These are phyloP conservation scores for Anoplolepis gracilipes DNA, from an alignment of 1,140 invertebrate species.

Conservation along the genomic window DNA sequence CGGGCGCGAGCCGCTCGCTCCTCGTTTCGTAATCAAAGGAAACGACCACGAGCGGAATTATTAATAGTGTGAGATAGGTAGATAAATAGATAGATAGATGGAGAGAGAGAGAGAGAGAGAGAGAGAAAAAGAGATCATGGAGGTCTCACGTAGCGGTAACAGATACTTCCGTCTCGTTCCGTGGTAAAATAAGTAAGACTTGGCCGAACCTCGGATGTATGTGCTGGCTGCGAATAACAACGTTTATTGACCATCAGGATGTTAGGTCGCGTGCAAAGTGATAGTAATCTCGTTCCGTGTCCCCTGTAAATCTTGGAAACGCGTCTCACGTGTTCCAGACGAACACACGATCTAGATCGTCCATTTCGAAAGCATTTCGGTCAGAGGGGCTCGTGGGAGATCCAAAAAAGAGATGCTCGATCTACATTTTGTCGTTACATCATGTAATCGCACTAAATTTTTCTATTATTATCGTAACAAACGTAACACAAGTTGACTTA, in stretches of 20 bases:
- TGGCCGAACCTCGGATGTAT: not conserved
- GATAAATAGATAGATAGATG: not conserved
- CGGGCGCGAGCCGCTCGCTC: constrained; percentile 1
- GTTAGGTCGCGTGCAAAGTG: not conserved
- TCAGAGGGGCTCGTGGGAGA: constrained; percentile 8
- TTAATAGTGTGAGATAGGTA: constrained; percentile 52
- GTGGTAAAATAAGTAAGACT: constrained; percentile 35
- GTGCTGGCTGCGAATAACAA: not conserved
- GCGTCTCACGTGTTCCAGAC: constrained; percentile 12
- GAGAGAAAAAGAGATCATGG: not conserved
- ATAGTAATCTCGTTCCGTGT: constrained; percentile 1
- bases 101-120: constrained; percentile 4
- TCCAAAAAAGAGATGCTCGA: not conserved
- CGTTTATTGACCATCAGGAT: constrained; percentile 28
- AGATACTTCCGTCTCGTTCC: not conserved
- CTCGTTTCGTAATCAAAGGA: constrained; percentile 78
- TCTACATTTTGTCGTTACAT: not conserved
- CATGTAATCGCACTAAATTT: constrained; percentile 3
- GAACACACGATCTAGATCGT: not conserved
- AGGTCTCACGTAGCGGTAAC: constrained; percentile 46
- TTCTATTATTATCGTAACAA: not conserved
- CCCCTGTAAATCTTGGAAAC: constrained; percentile 37
- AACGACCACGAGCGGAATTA: constrained; percentile 76
- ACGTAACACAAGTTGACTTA: not conserved
- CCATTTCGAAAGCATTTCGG: not conserved